Evolutionary conservation across 2,797 vertebrate species (phyloP), one percentile per base, ranked within the genome.

Genomic region (Gymnopithys bicolor): DNA sequence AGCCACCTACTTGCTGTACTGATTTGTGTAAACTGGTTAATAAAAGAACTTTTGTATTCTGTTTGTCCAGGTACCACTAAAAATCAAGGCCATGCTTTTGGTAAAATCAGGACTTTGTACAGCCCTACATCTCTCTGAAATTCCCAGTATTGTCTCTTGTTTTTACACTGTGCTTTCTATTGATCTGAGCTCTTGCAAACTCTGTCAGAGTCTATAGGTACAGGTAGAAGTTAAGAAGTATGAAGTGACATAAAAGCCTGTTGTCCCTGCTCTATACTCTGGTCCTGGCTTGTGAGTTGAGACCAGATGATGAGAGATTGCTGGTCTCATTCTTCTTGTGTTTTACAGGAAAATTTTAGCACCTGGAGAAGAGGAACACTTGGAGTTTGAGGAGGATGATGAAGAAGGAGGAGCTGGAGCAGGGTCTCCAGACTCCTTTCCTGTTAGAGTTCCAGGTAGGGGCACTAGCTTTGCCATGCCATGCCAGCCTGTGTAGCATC

Each of bases 291-390:
- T 68, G 28, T 53, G 41, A 66, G 11, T 77, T 84, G 55, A 77
- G 81, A 79, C 12, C 48, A n/a, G 60, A 13, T 68, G 45, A 28
- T 71, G 59, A 66, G 9, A 28, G 9, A 53, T 49, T 70, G 77
- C 85, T 67, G 43, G 7, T 84, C 32, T 63, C 87, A 27, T 79
- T 91, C 49, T 85, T 89, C 63, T 80, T 11, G 2, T 55, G 19
- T 80, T 73, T 78, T 80, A 90, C 95, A 99, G 99, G 98, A 99
- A 98, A 98, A 99, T 99, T 97, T 98, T 99, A 23, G 99, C 99
- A 80, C 99, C 99, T 15, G 99, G 99, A 60, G 99, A 99, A 95
- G 99, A 99, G 96, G 99, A 99, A 97, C 99, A 99, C 96, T 97
- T 99, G 64, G 99, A 99, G 96, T 97, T 99, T 95, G 99, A 99